Evolutionary conservation across 2,113 vertebrate species (phyloP).

Genomic region (Pheucticus melanocephalus): DNA sequence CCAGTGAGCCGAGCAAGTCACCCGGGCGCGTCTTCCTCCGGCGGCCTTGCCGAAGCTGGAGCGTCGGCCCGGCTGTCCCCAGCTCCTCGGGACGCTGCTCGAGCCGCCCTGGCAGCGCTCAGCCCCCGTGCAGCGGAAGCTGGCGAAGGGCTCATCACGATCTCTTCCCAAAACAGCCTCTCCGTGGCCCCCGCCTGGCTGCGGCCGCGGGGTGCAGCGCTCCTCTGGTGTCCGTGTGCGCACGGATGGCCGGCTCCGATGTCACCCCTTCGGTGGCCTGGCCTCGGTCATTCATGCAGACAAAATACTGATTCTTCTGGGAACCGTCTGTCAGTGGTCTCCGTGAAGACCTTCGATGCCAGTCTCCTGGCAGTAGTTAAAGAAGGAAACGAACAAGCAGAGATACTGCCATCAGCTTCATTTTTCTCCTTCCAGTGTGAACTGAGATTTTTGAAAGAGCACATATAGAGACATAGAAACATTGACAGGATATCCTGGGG

Average conservation of each 20-base stretch:
- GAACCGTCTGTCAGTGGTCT: neutral
- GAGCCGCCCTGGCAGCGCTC: neutral
- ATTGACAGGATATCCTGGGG: neutral
- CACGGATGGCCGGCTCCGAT: rapidly evolving
- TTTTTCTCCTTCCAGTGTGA: neutral
- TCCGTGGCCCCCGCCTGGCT: neutral
- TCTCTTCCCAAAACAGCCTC: neutral
- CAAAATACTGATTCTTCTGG: no score
- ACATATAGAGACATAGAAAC: neutral
- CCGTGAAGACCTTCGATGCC: neutral
- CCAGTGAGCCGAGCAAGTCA: rapidly evolving
- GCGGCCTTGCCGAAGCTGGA: no score
- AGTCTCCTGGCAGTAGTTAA: neutral
- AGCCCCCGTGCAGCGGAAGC: rapidly evolving
- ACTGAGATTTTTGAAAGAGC: neutral
- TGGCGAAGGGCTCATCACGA: rapidly evolving
- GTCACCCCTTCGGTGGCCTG: neutral
- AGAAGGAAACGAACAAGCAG: no score
- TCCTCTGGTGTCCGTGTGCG: rapidly evolving
- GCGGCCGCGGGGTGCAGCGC: neutral
- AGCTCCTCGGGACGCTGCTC: neutral
- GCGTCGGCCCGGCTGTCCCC: neutral
- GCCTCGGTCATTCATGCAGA: neutral
- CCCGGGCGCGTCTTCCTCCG: rapidly evolving
- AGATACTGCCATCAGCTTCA: neutral